Conservation (phyloP, 1,140 invertebrate genomes). For the Vanessa atalanta region DNA sequence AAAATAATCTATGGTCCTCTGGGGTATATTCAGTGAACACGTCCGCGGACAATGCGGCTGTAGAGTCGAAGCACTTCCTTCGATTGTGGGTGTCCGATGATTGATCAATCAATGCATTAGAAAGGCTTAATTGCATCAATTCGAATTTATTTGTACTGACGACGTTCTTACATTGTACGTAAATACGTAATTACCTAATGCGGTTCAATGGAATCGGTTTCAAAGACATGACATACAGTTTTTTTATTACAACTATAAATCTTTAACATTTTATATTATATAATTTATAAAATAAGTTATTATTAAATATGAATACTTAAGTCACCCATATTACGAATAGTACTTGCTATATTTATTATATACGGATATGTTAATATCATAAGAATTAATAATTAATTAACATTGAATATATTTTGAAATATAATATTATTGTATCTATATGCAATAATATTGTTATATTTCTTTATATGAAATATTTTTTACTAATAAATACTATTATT, state of each 20-base stretch:
- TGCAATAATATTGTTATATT: too few relatives aligned
- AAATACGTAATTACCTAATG: conserved; percentile 44
- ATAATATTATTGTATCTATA: too few relatives aligned
- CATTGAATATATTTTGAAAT: too few relatives aligned
- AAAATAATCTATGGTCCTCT: conserved; percentile 39
- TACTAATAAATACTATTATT: too few relatives aligned
- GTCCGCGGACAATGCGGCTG: conserved; percentile 63
- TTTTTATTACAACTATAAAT: neutral
- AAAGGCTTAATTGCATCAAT: conserved; percentile 74
- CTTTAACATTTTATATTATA: neutral
- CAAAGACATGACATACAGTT: neutral
- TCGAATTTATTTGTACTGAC: conserved; percentile 68
- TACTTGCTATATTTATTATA: too few relatives aligned
- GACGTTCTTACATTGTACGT: conserved; percentile 39
- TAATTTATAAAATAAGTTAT: neutral
- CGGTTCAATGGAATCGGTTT: neutral
- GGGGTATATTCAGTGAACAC: conserved; percentile 51
- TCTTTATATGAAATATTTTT: too few relatives aligned
- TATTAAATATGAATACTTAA: neutral
- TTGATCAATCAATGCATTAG: conserved; percentile 77
- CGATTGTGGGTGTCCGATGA: conserved; percentile 68
- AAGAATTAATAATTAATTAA: too few relatives aligned
- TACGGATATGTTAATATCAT: too few relatives aligned
- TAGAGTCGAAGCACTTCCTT: conserved; percentile 61
- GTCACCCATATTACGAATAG: too few relatives aligned